Percentiles rank a stretch among this genome's conserved stretches.
Evolutionary conservation across 2,797 vertebrate species (phyloP).

Genomic region (Podarcis lilfordi): DNA sequence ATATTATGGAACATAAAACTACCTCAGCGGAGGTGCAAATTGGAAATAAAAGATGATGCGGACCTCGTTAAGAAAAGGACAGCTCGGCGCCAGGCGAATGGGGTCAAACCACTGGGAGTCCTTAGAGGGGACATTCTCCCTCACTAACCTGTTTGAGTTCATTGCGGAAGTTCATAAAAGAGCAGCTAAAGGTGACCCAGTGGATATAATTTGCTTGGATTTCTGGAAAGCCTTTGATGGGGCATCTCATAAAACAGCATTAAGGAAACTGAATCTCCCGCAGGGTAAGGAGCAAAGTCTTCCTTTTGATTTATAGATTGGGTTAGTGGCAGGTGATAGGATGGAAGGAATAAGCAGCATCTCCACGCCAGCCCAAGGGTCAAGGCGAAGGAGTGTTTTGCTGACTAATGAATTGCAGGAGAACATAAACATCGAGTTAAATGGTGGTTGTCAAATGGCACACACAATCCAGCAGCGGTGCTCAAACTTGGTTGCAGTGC

Average conservation of each 20-base stretch:
- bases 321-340: neutral
- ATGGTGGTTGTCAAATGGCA: neutral
- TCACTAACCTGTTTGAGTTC: constrained; percentile 46
- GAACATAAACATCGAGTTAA: neutral
- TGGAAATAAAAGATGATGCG: constrained; percentile 47
- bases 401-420: neutral
- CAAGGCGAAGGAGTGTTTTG: neutral
- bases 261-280: constrained; percentile 48
- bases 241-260: constrained; percentile 37
- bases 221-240: constrained; percentile 12
- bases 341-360: neutral
- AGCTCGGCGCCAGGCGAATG: neutral
- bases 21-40: constrained; percentile 25
- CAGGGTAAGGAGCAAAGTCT: neutral
- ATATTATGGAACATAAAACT: constrained; percentile 44
- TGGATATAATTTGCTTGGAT: constrained; percentile 54
- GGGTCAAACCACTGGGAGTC: neutral
- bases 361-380: neutral
- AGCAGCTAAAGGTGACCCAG: constrained; percentile 48
- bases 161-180: constrained; percentile 60
- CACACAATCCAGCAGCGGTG: neutral
- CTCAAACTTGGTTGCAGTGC: neutral
- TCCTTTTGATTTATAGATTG: constrained; percentile 41
- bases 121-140: neutral
- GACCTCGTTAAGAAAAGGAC: constrained; percentile 36